These are phyloP conservation scores for Tympanuchus pallidicinctus DNA, from an alignment of 2,113 vertebrate species.

Conservation along the genomic window DNA sequence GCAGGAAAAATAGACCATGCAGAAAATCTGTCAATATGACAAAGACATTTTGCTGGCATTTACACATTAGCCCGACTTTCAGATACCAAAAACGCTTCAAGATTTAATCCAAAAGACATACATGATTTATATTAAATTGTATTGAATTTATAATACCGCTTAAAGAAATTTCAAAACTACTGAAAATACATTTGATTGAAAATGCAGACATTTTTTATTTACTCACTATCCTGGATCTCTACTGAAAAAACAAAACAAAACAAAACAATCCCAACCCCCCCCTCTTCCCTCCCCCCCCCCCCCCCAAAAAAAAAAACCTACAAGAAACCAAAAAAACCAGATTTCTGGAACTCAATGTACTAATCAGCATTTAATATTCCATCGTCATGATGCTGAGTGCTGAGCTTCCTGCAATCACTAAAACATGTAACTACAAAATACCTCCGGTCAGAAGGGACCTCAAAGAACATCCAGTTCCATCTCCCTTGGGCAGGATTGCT, in stretches of 20 bases:
- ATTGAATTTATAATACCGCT: neutral
- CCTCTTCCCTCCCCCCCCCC: too few relatives aligned
- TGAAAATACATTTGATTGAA: neutral
- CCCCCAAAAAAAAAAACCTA: too few relatives aligned
- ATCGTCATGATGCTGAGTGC: neutral
- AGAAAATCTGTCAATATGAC: neutral
- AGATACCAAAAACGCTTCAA: neutral
- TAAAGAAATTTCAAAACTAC: neutral
- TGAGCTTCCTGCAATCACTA: neutral
- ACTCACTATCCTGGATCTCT: neutral
- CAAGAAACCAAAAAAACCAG: too few relatives aligned
- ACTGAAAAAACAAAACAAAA: neutral
- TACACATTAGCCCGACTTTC: neutral
- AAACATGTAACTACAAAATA: too few relatives aligned
- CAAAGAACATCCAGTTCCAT: too few relatives aligned
- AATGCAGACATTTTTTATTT: neutral
- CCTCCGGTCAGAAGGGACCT: too few relatives aligned
- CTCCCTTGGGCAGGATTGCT: too few relatives aligned
- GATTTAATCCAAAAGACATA: neutral
- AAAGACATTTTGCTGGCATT: neutral
- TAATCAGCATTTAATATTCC: neutral
- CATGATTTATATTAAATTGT: neutral
- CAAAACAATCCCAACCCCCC: too few relatives aligned
- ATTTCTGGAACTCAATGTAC: neutral
- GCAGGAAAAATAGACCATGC: neutral